phyloP scores from a whole-genome alignment of 2,888 invertebrate genomes.

The Tholera decimalis region DNA sequence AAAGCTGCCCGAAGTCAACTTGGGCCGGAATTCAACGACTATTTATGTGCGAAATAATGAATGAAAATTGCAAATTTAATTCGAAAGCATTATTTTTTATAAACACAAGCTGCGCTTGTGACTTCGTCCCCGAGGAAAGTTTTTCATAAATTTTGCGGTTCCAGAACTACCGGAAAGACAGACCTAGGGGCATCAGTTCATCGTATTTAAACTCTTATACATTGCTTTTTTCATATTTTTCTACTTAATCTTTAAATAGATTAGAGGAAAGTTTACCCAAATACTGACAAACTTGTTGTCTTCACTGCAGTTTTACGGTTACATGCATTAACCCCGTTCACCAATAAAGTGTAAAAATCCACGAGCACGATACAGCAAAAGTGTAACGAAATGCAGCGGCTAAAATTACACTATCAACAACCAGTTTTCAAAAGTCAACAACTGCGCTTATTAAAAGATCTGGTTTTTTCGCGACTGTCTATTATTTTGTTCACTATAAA shows the following conservation, averaged over 20 bases:
- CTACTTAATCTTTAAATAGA: background rate
- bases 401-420: constrained; percentile 11
- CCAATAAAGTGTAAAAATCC: background rate
- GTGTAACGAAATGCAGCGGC: constrained; percentile 6
- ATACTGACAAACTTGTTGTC: background rate
- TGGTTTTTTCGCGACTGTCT: constrained; percentile 8
- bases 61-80: no score
- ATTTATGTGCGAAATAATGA: no score
- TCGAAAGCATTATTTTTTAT: no score
- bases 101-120: no score
- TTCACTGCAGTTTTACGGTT: background rate
- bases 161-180: no score
- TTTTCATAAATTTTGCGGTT: no score
- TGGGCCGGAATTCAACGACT: no score
- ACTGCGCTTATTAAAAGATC: background rate
- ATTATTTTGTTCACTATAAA: constrained; percentile 4
- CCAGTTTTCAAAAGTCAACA: constrained; percentile 12
- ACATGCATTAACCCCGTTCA: background rate
- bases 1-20: no score
- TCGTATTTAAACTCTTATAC: no score
- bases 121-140: no score
- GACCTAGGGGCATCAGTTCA: no score
- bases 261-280: background rate
- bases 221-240: no score
- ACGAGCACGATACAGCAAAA: background rate